A percentile compares a stretch with the other conserved stretches of the same genome.
Evolutionary conservation across 37 sponge, comb jelly and placozoan species (phyloP).

Genomic region (Mnemiopsis leidyi): DNA sequence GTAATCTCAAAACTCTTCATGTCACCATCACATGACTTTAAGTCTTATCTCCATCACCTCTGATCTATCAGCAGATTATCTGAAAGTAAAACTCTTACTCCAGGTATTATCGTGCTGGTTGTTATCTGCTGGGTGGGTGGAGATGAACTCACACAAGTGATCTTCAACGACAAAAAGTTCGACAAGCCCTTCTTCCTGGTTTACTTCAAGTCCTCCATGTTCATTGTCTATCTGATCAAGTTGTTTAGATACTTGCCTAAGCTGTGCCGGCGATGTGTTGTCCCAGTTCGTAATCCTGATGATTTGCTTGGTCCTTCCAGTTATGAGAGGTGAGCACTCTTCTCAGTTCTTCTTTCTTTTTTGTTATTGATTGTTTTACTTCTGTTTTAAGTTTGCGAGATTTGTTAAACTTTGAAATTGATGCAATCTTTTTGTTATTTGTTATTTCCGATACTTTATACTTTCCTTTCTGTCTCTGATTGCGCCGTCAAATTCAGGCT

Average conservation of each 20-base stretch:
- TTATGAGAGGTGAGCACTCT: slow-evolving; percentile 54
- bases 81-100: too few relatives aligned
- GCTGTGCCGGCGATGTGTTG: neutral
- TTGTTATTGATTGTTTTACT: too few relatives aligned
- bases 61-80: too few relatives aligned
- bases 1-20: too few relatives aligned
- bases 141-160: slow-evolving; percentile 67
- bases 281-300: neutral
- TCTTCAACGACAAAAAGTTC: slow-evolving; percentile 74
- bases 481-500: neutral
- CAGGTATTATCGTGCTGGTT: slow-evolving; percentile 48
- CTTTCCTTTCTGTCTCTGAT: too few relatives aligned
- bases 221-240: slow-evolving; percentile 76
- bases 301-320: slow-evolving; percentile 42
- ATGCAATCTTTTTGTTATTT: too few relatives aligned
- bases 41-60: too few relatives aligned
- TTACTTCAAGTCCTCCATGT: slow-evolving; percentile 88
- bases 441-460: too few relatives aligned
- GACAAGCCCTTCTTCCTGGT: slow-evolving; percentile 82
- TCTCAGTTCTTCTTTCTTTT: too few relatives aligned
- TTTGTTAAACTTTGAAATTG: too few relatives aligned
- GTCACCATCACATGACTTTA: too few relatives aligned
- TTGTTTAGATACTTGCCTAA: slow-evolving; percentile 1
- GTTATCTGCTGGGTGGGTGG: slow-evolving; percentile 59
- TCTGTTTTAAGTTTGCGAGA: too few relatives aligned